A percentile compares a stretch with the other conserved stretches of the same genome.
Conservation (phyloP, 1,140 invertebrate genomes). For the Magallana angulata region DNA sequence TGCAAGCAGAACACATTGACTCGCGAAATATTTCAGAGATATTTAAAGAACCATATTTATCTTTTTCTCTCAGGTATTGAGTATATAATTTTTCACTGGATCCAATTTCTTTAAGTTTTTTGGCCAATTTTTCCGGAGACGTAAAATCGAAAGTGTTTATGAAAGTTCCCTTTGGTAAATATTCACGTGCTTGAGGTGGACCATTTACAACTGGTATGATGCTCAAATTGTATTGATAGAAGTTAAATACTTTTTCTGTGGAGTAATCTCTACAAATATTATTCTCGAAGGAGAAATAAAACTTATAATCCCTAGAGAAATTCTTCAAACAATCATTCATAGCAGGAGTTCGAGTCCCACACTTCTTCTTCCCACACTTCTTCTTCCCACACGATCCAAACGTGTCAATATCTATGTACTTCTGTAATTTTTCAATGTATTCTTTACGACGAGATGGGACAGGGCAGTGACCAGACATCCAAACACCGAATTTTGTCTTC, state of each 20-base stretch:
- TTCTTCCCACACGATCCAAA: background rate
- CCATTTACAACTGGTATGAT: background rate
- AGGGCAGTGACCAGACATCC: background rate
- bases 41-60: background rate
- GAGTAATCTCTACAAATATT: background rate
- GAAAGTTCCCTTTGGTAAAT: background rate
- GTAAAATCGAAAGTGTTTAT: background rate
- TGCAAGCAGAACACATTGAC: background rate
- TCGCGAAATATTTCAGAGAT: background rate
- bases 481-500: background rate
- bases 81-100: background rate
- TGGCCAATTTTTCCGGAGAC: background rate
- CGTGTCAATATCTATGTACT: background rate
- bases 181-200: background rate
- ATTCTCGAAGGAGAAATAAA: slow-evolving; percentile 16
- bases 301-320: background rate
- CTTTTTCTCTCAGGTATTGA: background rate
- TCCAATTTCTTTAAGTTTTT: background rate
- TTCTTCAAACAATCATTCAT: background rate
- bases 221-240: background rate
- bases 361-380: background rate
- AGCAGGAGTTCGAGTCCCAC: background rate
- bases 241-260: background rate
- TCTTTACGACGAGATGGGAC: background rate
- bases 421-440: background rate